Percentiles rank a stretch among this genome's conserved stretches.
These are phyloP conservation scores for Dryobates pubescens DNA, from an alignment of 2,797 vertebrate species.

Conservation along the genomic window DNA sequence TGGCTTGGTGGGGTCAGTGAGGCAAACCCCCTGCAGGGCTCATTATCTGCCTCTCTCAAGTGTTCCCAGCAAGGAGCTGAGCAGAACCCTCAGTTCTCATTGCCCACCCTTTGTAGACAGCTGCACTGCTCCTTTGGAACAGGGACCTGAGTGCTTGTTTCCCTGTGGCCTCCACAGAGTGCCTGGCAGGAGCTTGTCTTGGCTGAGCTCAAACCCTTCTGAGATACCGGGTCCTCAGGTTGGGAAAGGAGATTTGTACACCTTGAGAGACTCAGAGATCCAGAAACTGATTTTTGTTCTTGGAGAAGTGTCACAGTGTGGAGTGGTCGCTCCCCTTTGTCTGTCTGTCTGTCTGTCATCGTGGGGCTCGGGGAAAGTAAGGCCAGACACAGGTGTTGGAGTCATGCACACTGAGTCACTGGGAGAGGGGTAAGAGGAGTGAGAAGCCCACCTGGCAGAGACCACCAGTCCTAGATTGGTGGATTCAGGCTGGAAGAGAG, in stretches of 20 bases:
- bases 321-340: background rate
- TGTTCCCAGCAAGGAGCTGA: background rate
- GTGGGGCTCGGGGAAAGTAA: background rate
- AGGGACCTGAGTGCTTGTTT: background rate
- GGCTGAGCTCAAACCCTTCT: background rate
- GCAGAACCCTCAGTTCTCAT: background rate
- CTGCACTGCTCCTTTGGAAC: background rate
- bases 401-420: background rate
- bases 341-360: background rate
- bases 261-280: background rate
- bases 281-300: background rate
- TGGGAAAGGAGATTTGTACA: background rate
- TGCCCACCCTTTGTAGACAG: background rate
- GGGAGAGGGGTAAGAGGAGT: background rate
- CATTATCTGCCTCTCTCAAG: background rate
- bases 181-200: background rate
- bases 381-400: background rate
- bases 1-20: background rate
- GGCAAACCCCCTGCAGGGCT: background rate
- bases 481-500: constrained; percentile 49
- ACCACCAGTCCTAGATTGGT: constrained; percentile 46
- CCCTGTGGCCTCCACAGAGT: background rate
- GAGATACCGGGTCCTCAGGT: background rate
- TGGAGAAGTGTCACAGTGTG: background rate
- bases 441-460: background rate